phyloP scores from a whole-genome alignment of 2,888 invertebrate species.

The Helleia helle region DNA sequence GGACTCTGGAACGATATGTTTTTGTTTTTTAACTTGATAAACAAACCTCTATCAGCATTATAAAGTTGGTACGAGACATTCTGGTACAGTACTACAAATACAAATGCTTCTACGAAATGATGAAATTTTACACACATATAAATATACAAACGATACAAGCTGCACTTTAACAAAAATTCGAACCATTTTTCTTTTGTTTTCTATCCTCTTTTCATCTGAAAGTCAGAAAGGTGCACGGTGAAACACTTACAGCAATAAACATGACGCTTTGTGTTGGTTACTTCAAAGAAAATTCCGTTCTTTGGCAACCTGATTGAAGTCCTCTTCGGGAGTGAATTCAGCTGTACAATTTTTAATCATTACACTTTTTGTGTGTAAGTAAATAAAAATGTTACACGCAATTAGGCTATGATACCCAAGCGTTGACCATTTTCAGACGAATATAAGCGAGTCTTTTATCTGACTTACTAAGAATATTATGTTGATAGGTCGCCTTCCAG shows the following conservation, averaged over 20 bases:
- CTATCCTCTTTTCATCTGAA: conserved; percentile 24
- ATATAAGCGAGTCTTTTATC: background rate
- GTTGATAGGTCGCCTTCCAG: conserved; percentile 32
- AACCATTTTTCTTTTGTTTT: background rate
- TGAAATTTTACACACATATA: no score
- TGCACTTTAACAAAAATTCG: no score
- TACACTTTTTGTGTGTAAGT: conserved; percentile 17
- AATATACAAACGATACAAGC: no score
- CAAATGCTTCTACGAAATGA: no score
- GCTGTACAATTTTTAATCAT: conserved; percentile 31
- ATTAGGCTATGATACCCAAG: background rate
- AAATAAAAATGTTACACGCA: conserved; percentile 10
- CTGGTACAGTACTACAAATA: no score
- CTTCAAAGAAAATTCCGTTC: conserved; percentile 46
- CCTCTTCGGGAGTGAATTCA: conserved; percentile 38
- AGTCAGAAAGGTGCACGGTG: conserved; percentile 36
- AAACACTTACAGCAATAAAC: conserved; percentile 52
- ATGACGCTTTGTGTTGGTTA: conserved; percentile 35
- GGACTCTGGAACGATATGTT: no score
- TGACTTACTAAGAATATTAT: conserved; percentile 6
- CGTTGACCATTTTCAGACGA: background rate
- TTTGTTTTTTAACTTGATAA: no score
- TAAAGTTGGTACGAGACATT: no score
- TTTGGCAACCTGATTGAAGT: conserved; percentile 45
- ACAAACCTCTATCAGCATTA: no score